Base-by-base conservation (phyloP, 2,888 invertebrate genomes). In the Incurvaria masculella region DNA sequence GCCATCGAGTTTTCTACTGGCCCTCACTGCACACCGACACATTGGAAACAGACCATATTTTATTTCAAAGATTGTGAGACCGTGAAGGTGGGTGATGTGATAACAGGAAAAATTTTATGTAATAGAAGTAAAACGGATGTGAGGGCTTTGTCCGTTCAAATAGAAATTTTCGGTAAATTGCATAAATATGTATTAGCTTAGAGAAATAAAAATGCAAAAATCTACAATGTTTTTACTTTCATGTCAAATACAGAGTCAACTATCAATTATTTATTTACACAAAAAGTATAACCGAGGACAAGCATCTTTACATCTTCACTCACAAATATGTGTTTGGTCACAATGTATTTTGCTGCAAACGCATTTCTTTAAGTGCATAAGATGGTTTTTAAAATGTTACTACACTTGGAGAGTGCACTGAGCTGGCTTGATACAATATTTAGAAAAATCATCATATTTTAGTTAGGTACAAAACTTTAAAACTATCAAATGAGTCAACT, bases 1-100 rank as follows among this genome's bases (percentile, higher is more conserved):
- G 69, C 80, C 14, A 80, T 91, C 5, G 69, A 78, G 3, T 86
- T 96, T 59, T 87, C 89, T 45, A 96, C 96, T 1, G 87, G 91
- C 1, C 95, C 96, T 2, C 72, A 81, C 38, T 72, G 79, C 1
- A 79, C 82, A 0, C 78, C 84, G 19, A 97, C 97, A 0, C 97
- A 97, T 76, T 97, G 97, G 97, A 94, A 95, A 63, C 97, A 97
- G 68, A 94, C 94, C 1, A 82, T 94, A 1, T 94, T 96, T 66
- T 89, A 91, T 61, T 78, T 97, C 14, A 87, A 85, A 52, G 82
- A 89, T 55, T 85, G 89, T 26, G 80, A 89, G 43, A 66, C 81
- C 44, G 84, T 94, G 0, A 85, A 85, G 53, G 71, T 84, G 69
- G 92, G 89, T 67, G 80, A 82, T 51, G 46, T 74, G 4, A 63